phyloP scores from a whole-genome alignment of 2,113 vertebrate genomes.

The Labeo rohita region DNA sequence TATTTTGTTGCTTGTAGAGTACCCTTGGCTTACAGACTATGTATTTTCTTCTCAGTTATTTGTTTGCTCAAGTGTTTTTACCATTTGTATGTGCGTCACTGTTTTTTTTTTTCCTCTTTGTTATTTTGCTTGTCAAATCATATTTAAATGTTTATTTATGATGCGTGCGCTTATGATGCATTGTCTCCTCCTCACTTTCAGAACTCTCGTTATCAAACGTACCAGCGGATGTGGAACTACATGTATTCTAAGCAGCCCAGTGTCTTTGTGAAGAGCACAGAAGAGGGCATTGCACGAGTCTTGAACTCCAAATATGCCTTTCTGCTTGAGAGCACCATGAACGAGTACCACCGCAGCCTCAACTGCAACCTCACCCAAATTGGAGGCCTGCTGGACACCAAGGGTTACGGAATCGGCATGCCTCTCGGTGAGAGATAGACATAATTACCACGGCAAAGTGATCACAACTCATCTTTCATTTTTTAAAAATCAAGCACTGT shows the following conservation, averaged over 20 bases:
- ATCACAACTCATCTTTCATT: neutral
- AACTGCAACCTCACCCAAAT: conserved; percentile 94
- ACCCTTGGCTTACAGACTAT: conserved; percentile 3
- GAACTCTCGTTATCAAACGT: conserved; percentile 91
- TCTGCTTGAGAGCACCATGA: conserved; percentile 92
- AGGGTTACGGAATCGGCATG: conserved; percentile 92
- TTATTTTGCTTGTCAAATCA: neutral
- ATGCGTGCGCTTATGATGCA: neutral
- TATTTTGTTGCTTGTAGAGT: neutral
- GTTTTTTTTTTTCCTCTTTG: neutral
- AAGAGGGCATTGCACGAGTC: conserved; percentile 89
- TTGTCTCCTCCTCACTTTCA: conserved; percentile 50
- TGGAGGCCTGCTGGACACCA: conserved; percentile 89
- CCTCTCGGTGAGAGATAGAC: conserved; percentile 72
- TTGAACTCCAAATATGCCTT: conserved; percentile 91
- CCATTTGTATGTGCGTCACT: neutral
- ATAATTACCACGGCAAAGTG: neutral
- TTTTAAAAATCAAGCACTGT: neutral
- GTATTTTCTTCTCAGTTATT: conserved; percentile 3
- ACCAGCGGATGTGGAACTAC: conserved; percentile 95
- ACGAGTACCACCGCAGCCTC: conserved; percentile 88
- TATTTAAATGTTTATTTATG: neutral
- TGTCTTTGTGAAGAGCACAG: conserved; percentile 91
- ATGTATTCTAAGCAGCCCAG: conserved; percentile 92
- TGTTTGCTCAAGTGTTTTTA: conserved; percentile 2